Evolutionary conservation across 2,113 vertebrate species (phyloP).

Genomic region (Sinosuthora webbiana): DNA sequence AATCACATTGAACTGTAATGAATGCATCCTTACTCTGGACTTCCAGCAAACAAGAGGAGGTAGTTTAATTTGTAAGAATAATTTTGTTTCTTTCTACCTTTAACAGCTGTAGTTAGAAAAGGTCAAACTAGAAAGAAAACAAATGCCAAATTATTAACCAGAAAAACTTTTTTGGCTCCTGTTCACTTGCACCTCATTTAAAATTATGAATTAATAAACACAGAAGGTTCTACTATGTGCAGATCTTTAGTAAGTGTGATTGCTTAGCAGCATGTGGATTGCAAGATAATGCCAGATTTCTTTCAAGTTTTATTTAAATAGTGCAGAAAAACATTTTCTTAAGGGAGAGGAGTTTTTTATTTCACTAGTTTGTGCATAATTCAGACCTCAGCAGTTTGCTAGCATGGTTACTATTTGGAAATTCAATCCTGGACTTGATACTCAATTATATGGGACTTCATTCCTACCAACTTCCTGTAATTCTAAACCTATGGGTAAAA

Average conservation of each 20-base stretch:
- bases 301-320: slow-evolving; percentile 10
- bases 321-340: neutral
- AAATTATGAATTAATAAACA: neutral
- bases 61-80: neutral
- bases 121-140: neutral
- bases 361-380: slow-evolving; percentile 57
- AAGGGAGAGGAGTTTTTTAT: neutral
- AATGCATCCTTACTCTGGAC: neutral
- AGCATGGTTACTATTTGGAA: slow-evolving; percentile 75
- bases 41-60: neutral
- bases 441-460: slow-evolving; percentile 82
- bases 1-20: neutral
- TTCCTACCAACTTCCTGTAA: slow-evolving; percentile 96
- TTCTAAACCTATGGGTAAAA: slow-evolving; percentile 92
- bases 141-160: neutral
- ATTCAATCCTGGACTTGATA: slow-evolving; percentile 78
- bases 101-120: neutral
- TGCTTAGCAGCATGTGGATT: neutral
- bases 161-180: neutral
- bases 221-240: neutral
- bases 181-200: neutral
- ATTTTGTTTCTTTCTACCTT: neutral
- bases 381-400: slow-evolving; percentile 66
- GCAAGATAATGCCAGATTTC: neutral
- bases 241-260: neutral